Conservation (phyloP, 1,140 invertebrate species). For the Drosophila pseudoobscura region DNA sequence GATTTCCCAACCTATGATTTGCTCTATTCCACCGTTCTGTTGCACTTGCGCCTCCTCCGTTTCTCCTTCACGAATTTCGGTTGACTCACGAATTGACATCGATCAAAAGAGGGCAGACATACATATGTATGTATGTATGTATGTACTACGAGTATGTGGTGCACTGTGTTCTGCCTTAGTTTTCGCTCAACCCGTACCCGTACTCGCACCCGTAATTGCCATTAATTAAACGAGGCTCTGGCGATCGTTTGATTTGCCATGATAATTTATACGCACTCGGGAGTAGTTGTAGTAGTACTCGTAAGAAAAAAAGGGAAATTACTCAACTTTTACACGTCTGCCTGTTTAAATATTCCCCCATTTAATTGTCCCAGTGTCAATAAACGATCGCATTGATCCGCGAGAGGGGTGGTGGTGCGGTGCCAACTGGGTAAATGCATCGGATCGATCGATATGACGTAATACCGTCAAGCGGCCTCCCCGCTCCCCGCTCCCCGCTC, state of each 20-base stretch:
- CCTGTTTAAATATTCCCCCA: constrained; percentile 3
- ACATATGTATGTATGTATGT: constrained; percentile 4
- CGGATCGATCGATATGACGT: constrained; percentile 30
- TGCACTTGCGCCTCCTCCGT: constrained; percentile 11
- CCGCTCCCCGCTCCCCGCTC: neutral
- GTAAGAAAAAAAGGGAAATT: constrained; percentile 10
- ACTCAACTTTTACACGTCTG: constrained; percentile 8
- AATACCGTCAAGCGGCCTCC: neutral
- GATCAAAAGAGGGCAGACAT: constrained; percentile 58
- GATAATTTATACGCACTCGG: constrained; percentile 65
- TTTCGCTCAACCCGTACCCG: neutral
- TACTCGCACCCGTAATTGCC: constrained; percentile 28
- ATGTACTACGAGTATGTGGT: constrained; percentile 1
- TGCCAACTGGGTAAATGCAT: constrained; percentile 43
- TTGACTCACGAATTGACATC: constrained; percentile 74
- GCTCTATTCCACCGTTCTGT: constrained; percentile 1
- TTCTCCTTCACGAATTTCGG: constrained; percentile 18
- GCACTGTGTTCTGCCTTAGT: constrained; percentile 13
- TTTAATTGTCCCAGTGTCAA: constrained; percentile 18
- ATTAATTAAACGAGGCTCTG: constrained; percentile 59
- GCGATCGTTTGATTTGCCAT: constrained; percentile 63
- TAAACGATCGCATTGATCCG: constrained; percentile 10
- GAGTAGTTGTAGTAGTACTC: constrained; percentile 21
- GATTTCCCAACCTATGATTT: constrained; percentile 32
- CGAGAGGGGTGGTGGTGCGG: neutral